Evolutionary conservation across 2,797 vertebrate species (phyloP).

Genomic region (Dermochelys coriacea): DNA sequence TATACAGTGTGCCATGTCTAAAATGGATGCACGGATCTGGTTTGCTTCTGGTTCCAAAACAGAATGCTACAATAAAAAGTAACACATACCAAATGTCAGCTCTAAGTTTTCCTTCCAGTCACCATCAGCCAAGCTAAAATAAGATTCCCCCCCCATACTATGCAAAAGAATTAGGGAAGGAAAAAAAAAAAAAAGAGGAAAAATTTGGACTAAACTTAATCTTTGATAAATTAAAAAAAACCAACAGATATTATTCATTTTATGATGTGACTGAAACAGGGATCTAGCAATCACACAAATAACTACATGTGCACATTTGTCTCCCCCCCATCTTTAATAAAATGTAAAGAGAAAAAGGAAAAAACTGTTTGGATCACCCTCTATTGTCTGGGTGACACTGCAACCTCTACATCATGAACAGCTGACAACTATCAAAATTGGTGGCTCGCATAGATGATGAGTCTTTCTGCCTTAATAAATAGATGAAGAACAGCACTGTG

Average conservation of each 20-base stretch:
- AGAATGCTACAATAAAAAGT: conserved; percentile 87
- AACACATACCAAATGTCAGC: conserved; percentile 12
- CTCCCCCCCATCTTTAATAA: background rate
- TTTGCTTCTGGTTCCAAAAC: conserved; percentile 95
- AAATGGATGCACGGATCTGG: conserved; percentile 97
- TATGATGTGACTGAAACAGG: background rate
- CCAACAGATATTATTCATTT: background rate
- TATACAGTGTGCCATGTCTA: conserved; percentile 99
- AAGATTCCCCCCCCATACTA: background rate
- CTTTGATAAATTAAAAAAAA: background rate
- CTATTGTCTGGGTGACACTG: background rate
- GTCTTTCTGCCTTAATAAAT: background rate
- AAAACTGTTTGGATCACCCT: background rate
- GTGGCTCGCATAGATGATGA: background rate
- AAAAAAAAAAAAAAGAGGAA: background rate
- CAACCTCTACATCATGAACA: background rate
- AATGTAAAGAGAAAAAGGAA: background rate
- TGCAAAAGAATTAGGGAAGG: background rate
- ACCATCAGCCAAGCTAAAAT: background rate
- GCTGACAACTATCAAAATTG: background rate
- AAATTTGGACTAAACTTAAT: background rate
- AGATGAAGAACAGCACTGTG: background rate
- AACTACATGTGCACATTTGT: background rate
- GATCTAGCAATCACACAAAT: background rate
- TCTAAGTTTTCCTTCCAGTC: background rate